Evolutionary conservation across 1,140 invertebrate genomes (phyloP), one percentile per base, ranked within the genome.

Genomic region (Idris sp.): DNA sequence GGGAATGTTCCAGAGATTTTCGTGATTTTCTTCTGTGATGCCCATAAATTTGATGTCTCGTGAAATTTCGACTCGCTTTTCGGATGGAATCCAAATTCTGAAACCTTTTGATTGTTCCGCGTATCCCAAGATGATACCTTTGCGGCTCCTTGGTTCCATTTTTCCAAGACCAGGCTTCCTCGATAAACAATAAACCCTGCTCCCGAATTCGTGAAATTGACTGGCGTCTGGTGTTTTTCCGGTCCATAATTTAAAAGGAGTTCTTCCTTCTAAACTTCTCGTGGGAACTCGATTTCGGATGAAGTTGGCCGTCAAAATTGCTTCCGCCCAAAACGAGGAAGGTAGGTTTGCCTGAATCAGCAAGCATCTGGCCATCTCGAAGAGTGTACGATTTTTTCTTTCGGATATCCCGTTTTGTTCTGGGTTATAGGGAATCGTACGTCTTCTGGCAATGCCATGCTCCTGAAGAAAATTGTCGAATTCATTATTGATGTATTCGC

Each of bases 311-410:
- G 41, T 72, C 1, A 1, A 11, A 51, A 88, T 71, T 7, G 88
- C 87, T 81, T 90, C 87, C 0, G 81, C 84, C 88, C 86, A 90
- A 33, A 87, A 79, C 0, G 56, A 79, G 54, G 16, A 4, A 15
- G 79, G 77, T 19, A 89, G 38, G 4, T 82, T 9, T 1, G 33
- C 3, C 11, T 36, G 4, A 14, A 36, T 5, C 14, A 14, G 10
- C 4, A 36, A 15, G 13, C 33, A 36, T 36, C 33, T 36, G 11
- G 33, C 53, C 15, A 79, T 54, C 5, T 79, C 71, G 26, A 69
- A 16, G 2, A 88, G 69, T 0, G 83, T 86, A 11, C 86, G 54
- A 69, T 88, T 86, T 22, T 78, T 79, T 26, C 81, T 30, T 33
- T 88, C 84, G 1, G 78, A 67, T 1, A 77, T 51, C 0, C 85